Conservation (phyloP, 2,888 invertebrate genomes). For the Subacronicta megacephala region DNA sequence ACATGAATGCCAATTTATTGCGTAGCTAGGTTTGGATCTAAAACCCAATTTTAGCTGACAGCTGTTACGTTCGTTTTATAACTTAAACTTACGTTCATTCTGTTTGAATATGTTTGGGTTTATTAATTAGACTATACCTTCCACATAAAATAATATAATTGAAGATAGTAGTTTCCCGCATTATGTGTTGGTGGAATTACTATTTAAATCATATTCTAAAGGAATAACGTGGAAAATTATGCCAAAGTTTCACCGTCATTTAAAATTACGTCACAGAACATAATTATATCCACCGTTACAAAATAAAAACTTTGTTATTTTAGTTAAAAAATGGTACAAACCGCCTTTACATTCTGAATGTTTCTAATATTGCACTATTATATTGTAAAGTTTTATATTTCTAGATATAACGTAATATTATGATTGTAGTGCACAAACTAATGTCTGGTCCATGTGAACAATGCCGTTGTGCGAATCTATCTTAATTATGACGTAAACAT, state of each 20-base stretch:
- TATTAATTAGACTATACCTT: conserved; percentile 53
- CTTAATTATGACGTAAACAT: conserved; percentile 58
- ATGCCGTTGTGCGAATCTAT: conserved; percentile 28
- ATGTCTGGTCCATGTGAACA: conserved; percentile 54
- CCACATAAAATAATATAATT: conserved; percentile 46
- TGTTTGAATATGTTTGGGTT: conserved; percentile 37
- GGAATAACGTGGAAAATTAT: conserved; percentile 54
- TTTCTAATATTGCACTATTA: conserved; percentile 65
- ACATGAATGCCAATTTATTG: conserved; percentile 69
- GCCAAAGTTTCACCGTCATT: conserved; percentile 58
- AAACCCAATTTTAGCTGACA: conserved; percentile 43
- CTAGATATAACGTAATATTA: conserved; percentile 74
- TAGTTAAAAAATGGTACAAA: conserved; percentile 60
- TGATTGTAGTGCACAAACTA: conserved; percentile 82
- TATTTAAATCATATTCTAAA: conserved; percentile 53
- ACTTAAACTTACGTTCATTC: too few species aligned
- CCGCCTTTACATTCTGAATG: conserved; percentile 66
- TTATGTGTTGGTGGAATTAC: conserved; percentile 48
- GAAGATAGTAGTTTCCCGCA: conserved; percentile 20
- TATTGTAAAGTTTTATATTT: conserved; percentile 76
- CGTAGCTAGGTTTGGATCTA: conserved; percentile 49
- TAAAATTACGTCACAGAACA: conserved; percentile 42
- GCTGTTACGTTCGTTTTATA: conserved; percentile 45
- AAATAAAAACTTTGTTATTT: conserved; percentile 45
- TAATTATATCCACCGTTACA: conserved; percentile 53